These are phyloP conservation scores for Noctua janthe DNA, from an alignment of 2,888 invertebrate genomes.

Conservation along the genomic window DNA sequence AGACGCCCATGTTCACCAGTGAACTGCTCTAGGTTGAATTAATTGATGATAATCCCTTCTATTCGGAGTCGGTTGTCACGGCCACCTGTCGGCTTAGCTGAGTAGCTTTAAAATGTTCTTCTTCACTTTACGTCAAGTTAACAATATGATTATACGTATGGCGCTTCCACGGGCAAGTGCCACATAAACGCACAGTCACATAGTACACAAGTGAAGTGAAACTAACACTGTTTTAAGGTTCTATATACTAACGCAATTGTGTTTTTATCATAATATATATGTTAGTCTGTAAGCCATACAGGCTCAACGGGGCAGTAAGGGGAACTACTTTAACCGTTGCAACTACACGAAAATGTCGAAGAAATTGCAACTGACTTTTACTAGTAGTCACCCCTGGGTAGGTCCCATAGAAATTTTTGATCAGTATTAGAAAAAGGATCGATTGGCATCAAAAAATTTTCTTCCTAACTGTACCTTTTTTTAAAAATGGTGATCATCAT, in stretches of 20 bases:
- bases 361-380: too few relatives aligned
- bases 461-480: too few relatives aligned
- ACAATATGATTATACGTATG: neutral
- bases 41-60: neutral
- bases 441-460: too few relatives aligned
- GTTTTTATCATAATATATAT: neutral
- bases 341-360: too few relatives aligned
- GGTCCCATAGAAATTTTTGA: too few relatives aligned
- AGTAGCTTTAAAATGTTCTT: neutral
- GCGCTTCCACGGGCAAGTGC: neutral
- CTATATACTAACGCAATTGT: neutral
- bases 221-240: neutral
- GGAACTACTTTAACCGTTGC: too few relatives aligned
- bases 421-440: too few relatives aligned
- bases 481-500: too few relatives aligned
- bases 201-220: neutral
- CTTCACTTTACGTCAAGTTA: neutral
- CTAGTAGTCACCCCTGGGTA: too few relatives aligned
- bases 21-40: neutral
- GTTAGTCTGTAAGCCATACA: too few relatives aligned
- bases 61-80: neutral
- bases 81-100: neutral
- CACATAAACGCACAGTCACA: neutral
- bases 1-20: neutral
- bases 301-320: too few relatives aligned